These are phyloP conservation scores for Protobothrops mucrosquamatus DNA, from an alignment of 2,113 vertebrate species.

Conservation along the genomic window DNA sequence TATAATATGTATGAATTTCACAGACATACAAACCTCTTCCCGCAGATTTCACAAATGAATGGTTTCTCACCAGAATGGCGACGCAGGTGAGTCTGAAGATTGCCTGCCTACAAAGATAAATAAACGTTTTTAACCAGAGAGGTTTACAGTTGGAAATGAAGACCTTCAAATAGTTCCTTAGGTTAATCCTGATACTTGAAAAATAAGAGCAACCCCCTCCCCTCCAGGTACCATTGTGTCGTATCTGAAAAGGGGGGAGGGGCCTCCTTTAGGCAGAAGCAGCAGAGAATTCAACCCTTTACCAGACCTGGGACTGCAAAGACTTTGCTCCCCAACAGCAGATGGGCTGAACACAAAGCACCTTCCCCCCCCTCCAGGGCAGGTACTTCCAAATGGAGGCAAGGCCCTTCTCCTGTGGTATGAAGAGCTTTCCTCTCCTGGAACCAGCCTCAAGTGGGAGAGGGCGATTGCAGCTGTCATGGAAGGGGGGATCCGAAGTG, in stretches of 20 bases:
- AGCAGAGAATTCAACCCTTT: background rate
- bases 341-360: background rate
- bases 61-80: slow-evolving; percentile 96
- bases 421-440: background rate
- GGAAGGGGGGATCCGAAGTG: background rate
- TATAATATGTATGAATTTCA: background rate
- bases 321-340: background rate
- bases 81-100: slow-evolving; percentile 93
- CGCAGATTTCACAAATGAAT: slow-evolving; percentile 97
- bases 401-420: background rate
- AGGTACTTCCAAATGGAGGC: background rate
- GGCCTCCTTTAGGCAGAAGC: background rate
- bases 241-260: background rate
- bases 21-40: slow-evolving; percentile 84
- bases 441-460: background rate
- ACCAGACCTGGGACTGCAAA: background rate
- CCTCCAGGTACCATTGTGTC: background rate
- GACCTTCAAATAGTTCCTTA: background rate
- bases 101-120: slow-evolving; percentile 82
- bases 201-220: background rate
- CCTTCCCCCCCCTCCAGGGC: background rate
- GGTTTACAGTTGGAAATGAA: background rate
- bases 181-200: slow-evolving; percentile 8
- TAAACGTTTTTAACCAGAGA: slow-evolving; percentile 20
- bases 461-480: background rate